A percentile compares a stretch with the other conserved stretches of the same genome.
Evolutionary conservation across 2,797 vertebrate species (phyloP).

Genomic region (Bradypus variegatus): DNA sequence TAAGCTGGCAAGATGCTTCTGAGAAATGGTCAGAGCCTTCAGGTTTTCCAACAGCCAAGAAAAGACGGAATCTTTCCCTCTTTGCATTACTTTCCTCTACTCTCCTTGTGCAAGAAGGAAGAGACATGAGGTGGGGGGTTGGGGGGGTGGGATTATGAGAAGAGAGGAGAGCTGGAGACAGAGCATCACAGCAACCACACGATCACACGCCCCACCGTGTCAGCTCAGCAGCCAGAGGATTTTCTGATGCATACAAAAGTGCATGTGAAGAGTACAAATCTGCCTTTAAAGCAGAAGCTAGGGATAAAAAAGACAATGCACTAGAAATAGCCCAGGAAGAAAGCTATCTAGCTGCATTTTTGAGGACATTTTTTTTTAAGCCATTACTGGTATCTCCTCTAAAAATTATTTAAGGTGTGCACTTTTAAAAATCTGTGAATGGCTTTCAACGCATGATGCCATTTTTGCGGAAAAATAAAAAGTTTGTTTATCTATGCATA

Average conservation of each 20-base stretch:
- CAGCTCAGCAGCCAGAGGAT: neutral
- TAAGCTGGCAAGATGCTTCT: neutral
- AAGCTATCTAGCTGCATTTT: neutral
- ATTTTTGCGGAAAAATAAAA: neutral
- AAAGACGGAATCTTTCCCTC: neutral
- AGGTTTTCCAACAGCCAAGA: neutral
- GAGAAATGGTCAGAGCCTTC: neutral
- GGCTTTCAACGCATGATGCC: neutral
- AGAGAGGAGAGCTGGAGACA: neutral
- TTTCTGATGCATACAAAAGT: neutral
- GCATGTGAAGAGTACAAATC: neutral
- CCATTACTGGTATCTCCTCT: neutral
- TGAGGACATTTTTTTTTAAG: neutral
- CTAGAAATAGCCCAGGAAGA: neutral
- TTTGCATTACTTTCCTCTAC: neutral
- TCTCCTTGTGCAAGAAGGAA: neutral
- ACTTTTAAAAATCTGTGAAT: neutral
- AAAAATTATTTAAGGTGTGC: conserved; percentile 4
- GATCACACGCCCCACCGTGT: neutral
- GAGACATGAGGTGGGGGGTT: no score
- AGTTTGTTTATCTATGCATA: neutral
- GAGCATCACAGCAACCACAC: neutral
- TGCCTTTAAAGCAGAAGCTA: neutral
- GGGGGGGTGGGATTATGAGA: neutral
- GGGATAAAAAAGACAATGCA: neutral